These are phyloP conservation scores for Rhadina sibilatrix DNA, from an alignment of 2,113 vertebrate genomes.

Conservation along the genomic window DNA sequence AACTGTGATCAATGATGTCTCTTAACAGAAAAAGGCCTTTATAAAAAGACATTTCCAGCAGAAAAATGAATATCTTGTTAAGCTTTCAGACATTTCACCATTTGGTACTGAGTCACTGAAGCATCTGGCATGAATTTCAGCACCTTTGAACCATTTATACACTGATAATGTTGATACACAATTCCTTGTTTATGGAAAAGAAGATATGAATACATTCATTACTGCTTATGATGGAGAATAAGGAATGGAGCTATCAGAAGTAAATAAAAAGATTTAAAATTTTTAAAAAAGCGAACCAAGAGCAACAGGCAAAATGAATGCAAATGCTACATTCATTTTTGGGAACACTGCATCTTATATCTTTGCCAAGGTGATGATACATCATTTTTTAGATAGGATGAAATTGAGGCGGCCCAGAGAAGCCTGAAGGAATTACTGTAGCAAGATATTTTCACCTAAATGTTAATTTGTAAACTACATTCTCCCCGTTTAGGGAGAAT, in stretches of 20 bases:
- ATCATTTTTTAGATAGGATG: not conserved
- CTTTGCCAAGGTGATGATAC: not conserved
- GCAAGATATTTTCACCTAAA: not conserved
- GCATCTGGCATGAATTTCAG: conserved; percentile 36
- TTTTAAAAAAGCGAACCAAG: not conserved
- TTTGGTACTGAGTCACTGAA: conserved; percentile 44
- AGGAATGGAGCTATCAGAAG: not conserved
- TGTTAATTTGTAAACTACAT: not conserved
- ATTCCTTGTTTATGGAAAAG: not conserved
- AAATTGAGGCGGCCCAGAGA: not conserved
- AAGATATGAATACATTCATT: not conserved
- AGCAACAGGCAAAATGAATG: not conserved
- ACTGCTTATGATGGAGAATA: not conserved
- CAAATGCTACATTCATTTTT: not conserved
- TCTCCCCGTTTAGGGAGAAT: not conserved
- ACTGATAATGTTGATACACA: not conserved
- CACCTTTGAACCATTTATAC: conserved; percentile 18
- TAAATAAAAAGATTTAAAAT: not conserved
- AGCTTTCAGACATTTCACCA: not conserved
- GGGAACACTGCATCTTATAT: not conserved
- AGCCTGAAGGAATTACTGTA: not conserved
- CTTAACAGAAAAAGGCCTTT: not conserved
- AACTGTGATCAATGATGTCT: not conserved
- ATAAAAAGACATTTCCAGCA: not conserved
- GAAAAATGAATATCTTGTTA: conserved; percentile 12